Percentiles rank a stretch among this genome's conserved stretches.
These are phyloP conservation scores for Orthochromis malagaraziensis DNA, from an alignment of 2,113 vertebrate species.

Conservation along the genomic window DNA sequence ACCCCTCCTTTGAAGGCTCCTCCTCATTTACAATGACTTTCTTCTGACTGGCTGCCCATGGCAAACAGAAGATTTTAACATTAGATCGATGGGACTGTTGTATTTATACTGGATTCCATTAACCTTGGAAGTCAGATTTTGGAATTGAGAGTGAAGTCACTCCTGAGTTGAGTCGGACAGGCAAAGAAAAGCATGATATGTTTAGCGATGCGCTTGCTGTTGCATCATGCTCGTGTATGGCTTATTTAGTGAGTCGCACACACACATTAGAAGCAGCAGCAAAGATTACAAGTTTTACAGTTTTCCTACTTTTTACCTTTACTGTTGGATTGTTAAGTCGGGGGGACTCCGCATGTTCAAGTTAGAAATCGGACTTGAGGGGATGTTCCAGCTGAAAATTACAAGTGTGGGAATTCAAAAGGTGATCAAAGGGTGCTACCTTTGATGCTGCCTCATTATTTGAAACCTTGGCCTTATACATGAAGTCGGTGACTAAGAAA, in stretches of 20 bases:
- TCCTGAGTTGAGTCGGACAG: neutral
- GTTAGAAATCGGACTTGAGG: neutral
- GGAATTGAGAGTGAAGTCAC: neutral
- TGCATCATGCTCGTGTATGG: neutral
- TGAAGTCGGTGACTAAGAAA: accelerated
- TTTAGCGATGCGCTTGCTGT: neutral
- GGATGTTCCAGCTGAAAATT: neutral
- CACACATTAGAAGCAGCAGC: neutral
- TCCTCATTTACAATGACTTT: neutral
- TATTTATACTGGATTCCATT: accelerated
- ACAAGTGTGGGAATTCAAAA: neutral
- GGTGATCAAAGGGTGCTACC: neutral
- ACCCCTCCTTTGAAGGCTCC: accelerated
- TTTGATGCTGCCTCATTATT: neutral
- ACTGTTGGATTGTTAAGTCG: neutral
- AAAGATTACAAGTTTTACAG: neutral
- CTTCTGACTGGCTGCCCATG: accelerated
- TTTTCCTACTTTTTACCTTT: neutral
- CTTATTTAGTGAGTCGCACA: neutral
- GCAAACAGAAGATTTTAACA: neutral
- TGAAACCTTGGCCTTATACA: neutral
- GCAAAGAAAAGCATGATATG: neutral
- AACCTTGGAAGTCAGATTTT: neutral
- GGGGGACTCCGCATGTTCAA: neutral
- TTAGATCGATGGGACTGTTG: neutral